A percentile compares a stretch with the other conserved stretches of the same genome.
phyloP scores from a whole-genome alignment of 2,113 vertebrate genomes.

The Entelurus aequoreus region DNA sequence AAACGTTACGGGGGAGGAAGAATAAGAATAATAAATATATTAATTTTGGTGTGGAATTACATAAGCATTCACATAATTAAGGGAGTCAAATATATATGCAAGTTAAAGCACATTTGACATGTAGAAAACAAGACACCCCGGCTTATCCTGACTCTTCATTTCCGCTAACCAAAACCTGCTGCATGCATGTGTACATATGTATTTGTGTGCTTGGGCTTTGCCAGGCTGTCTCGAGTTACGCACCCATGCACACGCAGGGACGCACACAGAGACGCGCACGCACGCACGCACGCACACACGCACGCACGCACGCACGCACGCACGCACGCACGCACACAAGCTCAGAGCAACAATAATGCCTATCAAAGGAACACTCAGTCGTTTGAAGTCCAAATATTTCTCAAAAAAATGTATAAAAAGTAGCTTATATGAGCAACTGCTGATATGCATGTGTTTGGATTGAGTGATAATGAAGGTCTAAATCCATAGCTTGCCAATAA shows the following conservation, averaged over 20 bases:
- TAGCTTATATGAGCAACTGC: slow-evolving; percentile 51
- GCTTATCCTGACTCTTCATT: slow-evolving; percentile 37
- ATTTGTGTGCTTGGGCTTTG: slow-evolving; percentile 58
- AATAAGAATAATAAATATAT: no score
- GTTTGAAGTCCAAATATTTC: slow-evolving; percentile 73
- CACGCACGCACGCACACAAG: slow-evolving; percentile 54
- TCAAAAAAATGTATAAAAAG: slow-evolving; percentile 67
- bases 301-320: slow-evolving; percentile 37
- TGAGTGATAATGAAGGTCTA: slow-evolving; percentile 18
- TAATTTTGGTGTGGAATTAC: no score
- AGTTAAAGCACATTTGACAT: slow-evolving; percentile 1
- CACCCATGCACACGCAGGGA: neutral
- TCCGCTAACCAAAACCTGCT: slow-evolving; percentile 66
- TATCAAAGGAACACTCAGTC: slow-evolving; percentile 67
- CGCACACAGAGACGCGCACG: slow-evolving; percentile 33
- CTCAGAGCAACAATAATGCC: slow-evolving; percentile 68
- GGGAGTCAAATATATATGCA: neutral
- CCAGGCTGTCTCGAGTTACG: slow-evolving; percentile 65
- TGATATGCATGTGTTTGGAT: slow-evolving; percentile 36
- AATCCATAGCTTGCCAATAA: slow-evolving; percentile 23
- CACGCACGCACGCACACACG: slow-evolving; percentile 70
- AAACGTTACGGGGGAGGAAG: no score
- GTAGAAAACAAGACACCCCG: slow-evolving; percentile 20
- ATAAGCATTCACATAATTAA: slow-evolving; percentile 6
- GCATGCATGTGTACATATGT: slow-evolving; percentile 41